Evolutionary conservation across 1,140 invertebrate species (phyloP), one percentile per base, ranked within the genome.

Genomic region (Calephelis virginiensis): DNA sequence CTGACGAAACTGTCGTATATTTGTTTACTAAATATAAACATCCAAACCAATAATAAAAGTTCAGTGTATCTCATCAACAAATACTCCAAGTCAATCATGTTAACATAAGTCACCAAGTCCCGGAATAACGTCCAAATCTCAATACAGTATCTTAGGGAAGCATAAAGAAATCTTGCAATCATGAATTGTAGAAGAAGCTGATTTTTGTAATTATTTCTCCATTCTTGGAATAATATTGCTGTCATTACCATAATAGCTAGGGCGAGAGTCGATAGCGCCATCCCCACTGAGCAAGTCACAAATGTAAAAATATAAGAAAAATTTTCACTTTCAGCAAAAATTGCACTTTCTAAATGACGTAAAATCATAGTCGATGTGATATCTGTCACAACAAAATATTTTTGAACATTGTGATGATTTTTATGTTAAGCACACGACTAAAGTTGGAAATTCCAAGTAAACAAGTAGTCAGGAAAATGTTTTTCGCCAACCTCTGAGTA

Each of bases 171-270:
- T 73, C 86, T 81, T 8, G 84, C 76, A 1, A 81, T 65, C 81
- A 89, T 90, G 64, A 89, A 86, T 65, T 90, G 88, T 37, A 85
- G 77, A 2, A 90, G 74, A 0, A 89, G 64, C 67, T 89, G 81
- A 60, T 90, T 90, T 62, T 90, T 90, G 72, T 78, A 79, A 8
- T 61, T 78, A 0, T 68, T 60, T 40, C 86, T 81, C 88, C 88
- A 90, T 80, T 89, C 83, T 43, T 61, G 60, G 65, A 86, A 88
- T 3, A 86, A 63, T 5, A 66, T 11, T 0, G 84, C 82, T 2
- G 88, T 90, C 5, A 88, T 40, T 9, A 86, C 50, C 8, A 90
- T 71, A 0, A 89, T 38, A 0, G 70, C 7, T 38, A 88, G 50
- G 0, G 85, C 78, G 3, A 61, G 17, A 0, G 71, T 64, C 0